Evolutionary conservation across 2,113 vertebrate genomes (phyloP), one percentile per base, ranked within the genome.

Genomic region (Sarotherodon lohbergeri): DNA sequence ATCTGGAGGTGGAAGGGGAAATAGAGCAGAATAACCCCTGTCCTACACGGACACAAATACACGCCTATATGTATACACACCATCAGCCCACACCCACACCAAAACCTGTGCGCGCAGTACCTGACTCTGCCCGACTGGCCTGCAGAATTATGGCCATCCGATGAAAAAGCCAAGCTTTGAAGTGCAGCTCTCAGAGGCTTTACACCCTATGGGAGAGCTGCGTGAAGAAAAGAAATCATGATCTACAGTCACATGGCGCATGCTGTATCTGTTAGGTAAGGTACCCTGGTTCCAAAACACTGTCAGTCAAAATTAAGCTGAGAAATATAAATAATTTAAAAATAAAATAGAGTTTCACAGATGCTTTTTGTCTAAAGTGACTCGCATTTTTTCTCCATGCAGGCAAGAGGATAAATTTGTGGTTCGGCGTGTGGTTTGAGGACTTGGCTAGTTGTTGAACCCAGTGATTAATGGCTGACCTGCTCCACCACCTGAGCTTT

Each of bases 1-100:
- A 95, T 96, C 81, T 93, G 85, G 85, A 89, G 87, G 84, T 92
- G 83, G 87, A 88, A 87, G 90, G 90, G 85, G 84, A 89, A 90
- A 93, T 79, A 84, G 88, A 86, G 82, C 89, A 89, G 91, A 93
- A 91, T 91, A 90, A 43, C 82, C 82, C 57, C 80, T 71, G 29
- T 46, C 11, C 34, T 24, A 76, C 4, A 81, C 89, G 89, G 54
- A 71, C 57, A 71, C 50, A 19, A 10, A 27, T 4, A 24, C 85
- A 48, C 5, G 6, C 43, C 50, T 27, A 27, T 43, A 41, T 13
- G 22, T 39, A 48, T 13, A 54, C 52, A 56, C 80, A 22, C 32
- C 5, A 6, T 52, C 66, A 36, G 24, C 55, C 22, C 22, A 29
- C 12, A 22, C 24, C 34, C 48, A 63, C 80, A 52, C 32, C 7